These are phyloP conservation scores for Drosophila lowei DNA, from an alignment of 1,140 invertebrate genomes.

Conservation along the genomic window DNA sequence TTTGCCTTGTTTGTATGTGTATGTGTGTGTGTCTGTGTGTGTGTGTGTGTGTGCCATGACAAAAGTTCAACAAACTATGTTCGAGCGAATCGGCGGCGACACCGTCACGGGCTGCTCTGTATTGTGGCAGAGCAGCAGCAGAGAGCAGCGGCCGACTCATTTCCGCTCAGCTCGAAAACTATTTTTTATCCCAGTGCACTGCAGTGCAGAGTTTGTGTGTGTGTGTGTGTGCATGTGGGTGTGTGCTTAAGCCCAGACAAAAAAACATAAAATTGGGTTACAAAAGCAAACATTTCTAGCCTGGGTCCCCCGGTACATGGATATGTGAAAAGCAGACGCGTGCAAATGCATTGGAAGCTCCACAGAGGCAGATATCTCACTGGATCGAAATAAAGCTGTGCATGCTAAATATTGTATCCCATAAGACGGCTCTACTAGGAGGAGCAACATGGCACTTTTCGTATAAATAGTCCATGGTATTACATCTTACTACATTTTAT, in stretches of 20 bases:
- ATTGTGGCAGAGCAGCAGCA: neutral
- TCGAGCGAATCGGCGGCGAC: constrained; percentile 53
- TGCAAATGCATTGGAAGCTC: constrained; percentile 38
- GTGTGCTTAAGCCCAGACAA: constrained; percentile 22
- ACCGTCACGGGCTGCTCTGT: constrained; percentile 16
- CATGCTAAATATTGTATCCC: too few relatives aligned
- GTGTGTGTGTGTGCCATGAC: constrained; percentile 39
- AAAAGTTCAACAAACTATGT: constrained; percentile 69
- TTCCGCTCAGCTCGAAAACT: too few relatives aligned
- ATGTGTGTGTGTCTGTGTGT: neutral
- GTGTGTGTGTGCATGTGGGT: neutral
- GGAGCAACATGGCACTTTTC: too few relatives aligned
- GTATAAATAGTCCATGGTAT: too few relatives aligned
- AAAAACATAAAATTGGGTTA: constrained; percentile 64
- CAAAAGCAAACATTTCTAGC: constrained; percentile 60
- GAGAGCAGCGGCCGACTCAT: neutral
- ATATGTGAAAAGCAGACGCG: constrained; percentile 19
- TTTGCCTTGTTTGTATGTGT: too few relatives aligned
- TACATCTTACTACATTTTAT: too few relatives aligned
- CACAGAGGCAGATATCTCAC: constrained; percentile 30
- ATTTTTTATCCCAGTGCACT: neutral
- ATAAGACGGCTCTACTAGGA: too few relatives aligned
- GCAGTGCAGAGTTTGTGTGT: constrained; percentile 8
- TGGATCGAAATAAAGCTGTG: too few relatives aligned
- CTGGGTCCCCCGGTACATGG: neutral